These are phyloP conservation scores for Sympetrum striolatum DNA, from an alignment of 2,888 invertebrate species.

Conservation along the genomic window DNA sequence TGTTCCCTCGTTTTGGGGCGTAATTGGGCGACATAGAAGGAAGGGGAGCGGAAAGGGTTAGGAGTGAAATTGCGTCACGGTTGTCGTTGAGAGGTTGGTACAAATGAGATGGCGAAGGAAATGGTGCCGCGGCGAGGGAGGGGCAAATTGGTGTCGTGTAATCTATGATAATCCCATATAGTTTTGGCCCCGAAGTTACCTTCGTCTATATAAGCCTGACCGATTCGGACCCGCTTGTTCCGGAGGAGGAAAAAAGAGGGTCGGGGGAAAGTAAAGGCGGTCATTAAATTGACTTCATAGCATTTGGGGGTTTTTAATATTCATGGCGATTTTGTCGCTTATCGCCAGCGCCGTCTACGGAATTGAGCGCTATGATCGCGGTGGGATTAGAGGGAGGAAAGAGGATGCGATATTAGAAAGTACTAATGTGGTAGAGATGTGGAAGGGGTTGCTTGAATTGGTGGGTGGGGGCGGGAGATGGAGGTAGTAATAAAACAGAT, in stretches of 20 bases:
- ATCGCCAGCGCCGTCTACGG: slow-evolving; percentile 13
- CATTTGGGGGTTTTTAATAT: slow-evolving; percentile 30
- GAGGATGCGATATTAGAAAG: neutral
- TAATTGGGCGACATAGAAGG: slow-evolving; percentile 29
- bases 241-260: neutral
- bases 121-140: neutral
- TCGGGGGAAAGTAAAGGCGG: neutral
- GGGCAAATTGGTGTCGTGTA: neutral
- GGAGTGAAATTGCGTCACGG: slow-evolving; percentile 29
- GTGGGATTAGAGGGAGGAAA: neutral
- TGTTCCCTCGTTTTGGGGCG: slow-evolving; percentile 28
- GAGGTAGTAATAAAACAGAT: neutral
- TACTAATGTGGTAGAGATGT: neutral
- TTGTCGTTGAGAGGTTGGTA: neutral
- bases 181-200: neutral
- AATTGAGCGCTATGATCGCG: slow-evolving; percentile 11
- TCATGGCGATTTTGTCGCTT: slow-evolving; percentile 33
- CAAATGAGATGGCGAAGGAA: slow-evolving; percentile 30
- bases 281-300: slow-evolving; percentile 37
- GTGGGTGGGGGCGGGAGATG: neutral
- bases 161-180: slow-evolving; percentile 10
- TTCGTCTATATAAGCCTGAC: neutral
- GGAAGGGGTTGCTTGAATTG: neutral
- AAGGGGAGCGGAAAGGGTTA: neutral
- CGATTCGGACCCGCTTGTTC: neutral